Base-by-base conservation (phyloP, 2,113 vertebrate genomes). In the Nothoprocta perdicaria region DNA sequence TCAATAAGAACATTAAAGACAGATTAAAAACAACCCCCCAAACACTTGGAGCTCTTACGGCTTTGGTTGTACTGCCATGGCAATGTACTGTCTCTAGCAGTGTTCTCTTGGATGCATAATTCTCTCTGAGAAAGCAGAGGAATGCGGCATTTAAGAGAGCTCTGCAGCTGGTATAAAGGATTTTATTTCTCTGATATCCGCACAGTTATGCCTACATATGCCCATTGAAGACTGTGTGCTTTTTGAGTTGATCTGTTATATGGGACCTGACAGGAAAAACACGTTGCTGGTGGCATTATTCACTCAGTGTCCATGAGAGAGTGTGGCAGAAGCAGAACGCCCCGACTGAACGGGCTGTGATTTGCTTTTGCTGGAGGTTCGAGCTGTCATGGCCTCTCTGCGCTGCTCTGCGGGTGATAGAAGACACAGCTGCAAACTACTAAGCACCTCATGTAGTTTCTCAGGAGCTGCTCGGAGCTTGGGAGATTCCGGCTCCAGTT, bases 71-170 rank as follows among this genome's bases (percentile, higher is more conserved):
- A 53, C 41, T 78, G 38, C 77, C 35, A n/a, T 27, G 65, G 35
- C 35, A 80, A 15, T 24, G 41, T 45, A 14, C 31, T 52, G 21
- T 52, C 67, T 38, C 46, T 55, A 60, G 27, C 63, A 63, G 12
- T 87, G 89, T 91, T 84, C 53, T 87, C 84, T 76, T 26, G 65
- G 46, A 71, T 88, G 23, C 41, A 27, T 80, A 4, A 9, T 90
- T 84, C 48, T 89, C 18, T 66, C 46, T 46, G 61, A 43, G 48
- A 87, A 33, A 80, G 55, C 2, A 65, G 48, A 86, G 33, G 58
- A 86, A 31, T 58, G 57, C 41, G 41, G 18, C 55, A 29, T 88
- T 85, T 83, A 61, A 78, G 68, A 33, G 33, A 74, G 89, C 65
- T 81, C 68, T 79, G 16, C 29, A 46, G 33, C 84, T 89, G 26